These are phyloP conservation scores for Neelides folsomi DNA, from an alignment of 2,888 invertebrate species.

Conservation along the genomic window DNA sequence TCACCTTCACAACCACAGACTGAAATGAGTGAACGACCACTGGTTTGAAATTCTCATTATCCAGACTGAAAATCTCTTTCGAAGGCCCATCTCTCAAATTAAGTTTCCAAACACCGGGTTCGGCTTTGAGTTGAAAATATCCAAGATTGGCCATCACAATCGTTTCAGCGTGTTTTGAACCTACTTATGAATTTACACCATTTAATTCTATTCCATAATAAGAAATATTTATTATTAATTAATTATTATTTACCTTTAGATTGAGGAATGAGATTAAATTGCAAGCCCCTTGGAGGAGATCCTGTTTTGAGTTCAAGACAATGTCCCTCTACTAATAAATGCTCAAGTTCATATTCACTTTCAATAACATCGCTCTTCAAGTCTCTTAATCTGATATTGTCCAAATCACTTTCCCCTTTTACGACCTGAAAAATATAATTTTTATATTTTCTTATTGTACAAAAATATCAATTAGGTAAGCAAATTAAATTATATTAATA, in stretches of 20 bases:
- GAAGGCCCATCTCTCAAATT: slow-evolving; percentile 83
- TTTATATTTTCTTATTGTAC: not conserved
- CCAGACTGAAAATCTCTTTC: slow-evolving; percentile 85
- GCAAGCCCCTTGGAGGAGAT: slow-evolving; percentile 92
- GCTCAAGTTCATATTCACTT: slow-evolving; percentile 91
- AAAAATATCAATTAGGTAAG: too few species aligned
- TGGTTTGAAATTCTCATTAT: slow-evolving; percentile 40
- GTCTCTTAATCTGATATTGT: slow-evolving; percentile 89
- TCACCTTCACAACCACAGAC: slow-evolving; percentile 79
- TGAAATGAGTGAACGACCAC: slow-evolving; percentile 69
- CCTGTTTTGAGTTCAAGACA: slow-evolving; percentile 81
- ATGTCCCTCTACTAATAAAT: slow-evolving; percentile 87
- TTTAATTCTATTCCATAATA: not conserved
- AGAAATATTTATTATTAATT: not conserved
- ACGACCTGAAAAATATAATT: slow-evolving; percentile 46
- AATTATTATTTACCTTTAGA: slow-evolving; percentile 21
- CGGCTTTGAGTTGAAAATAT: slow-evolving; percentile 95
- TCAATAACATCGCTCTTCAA: slow-evolving; percentile 47
- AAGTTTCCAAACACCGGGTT: slow-evolving; percentile 90
- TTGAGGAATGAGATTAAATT: slow-evolving; percentile 80
- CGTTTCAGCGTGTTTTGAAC: slow-evolving; percentile 19
- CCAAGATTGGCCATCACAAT: slow-evolving; percentile 88
- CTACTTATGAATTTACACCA: not conserved
- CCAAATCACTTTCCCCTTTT: slow-evolving; percentile 83
- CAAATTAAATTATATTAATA: too few species aligned